Base-by-base conservation (phyloP, 2,113 vertebrate genomes). In the Pomatorhinus ruficollis region DNA sequence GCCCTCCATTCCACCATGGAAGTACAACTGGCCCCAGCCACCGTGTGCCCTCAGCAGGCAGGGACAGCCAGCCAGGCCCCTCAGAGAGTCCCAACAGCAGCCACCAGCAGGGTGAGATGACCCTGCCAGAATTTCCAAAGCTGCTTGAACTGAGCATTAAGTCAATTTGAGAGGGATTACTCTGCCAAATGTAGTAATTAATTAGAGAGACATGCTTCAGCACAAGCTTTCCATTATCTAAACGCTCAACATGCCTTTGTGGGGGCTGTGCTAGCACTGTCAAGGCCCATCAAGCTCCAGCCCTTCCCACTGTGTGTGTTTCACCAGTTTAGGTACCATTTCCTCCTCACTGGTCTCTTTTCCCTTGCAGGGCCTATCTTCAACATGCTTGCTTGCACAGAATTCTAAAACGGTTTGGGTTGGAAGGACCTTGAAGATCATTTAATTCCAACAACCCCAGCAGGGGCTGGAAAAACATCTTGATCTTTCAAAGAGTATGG, bases 61-160 rank as follows among this genome's bases (percentile, higher is more conserved):
- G 52, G 70, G 28, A 84, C 20, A 87, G 49, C 54, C 59, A 78
- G 47, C 31, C 8, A 8, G 37, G 35, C 66, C 86, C 28, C 78
- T 81, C 1, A 0, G 37, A 56, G 19, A 19, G 28, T 49, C 22
- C n/a, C 22, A 16, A 13, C 0, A 56, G 45, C 63, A 91, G 45
- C 54, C 2, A 1, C 59, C 1, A 4, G 25, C 0, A 0, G 45
- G 60, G 60, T 0, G 0, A 94, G 22, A 27, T 1, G 1, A 61
- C 40, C 50, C 45, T 72, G 68, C 23, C 76, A 54, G 56, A 63
- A 68, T 57, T 87, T 70, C 60, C 64, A 92, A 13, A 8, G 6
- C 37, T 69, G 94, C 89, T 91, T 74, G 63, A 92, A 86, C 76
- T 57, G 42, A 93, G 50, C 42, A 66, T 75, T 93, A 93, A 93